These are phyloP conservation scores for Antedon bifida DNA, from an alignment of 35 echinoderm and acorn worm genomes.

Conservation along the genomic window DNA sequence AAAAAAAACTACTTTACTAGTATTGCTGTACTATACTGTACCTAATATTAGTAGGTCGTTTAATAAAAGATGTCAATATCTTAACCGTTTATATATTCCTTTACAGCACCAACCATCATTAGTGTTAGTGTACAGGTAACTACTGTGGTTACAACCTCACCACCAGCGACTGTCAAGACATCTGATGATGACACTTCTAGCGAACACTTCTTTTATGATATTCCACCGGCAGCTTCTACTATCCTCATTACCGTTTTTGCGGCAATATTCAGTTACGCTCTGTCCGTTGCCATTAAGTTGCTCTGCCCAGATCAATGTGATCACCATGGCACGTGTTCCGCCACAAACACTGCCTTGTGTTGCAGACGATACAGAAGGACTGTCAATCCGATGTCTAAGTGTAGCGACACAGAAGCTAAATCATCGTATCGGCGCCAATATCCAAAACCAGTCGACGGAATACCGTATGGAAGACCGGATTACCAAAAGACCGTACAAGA, in stretches of 20 bases:
- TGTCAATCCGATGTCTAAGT: neutral
- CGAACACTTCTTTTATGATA: neutral
- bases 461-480: neutral
- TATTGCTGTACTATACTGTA: too few relatives aligned
- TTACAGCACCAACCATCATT: neutral
- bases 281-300: neutral
- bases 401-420: neutral
- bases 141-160: too few relatives aligned
- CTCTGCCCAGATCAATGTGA: neutral
- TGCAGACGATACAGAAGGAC: neutral
- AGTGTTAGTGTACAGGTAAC: neutral
- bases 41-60: too few relatives aligned
- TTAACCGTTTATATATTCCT: neutral
- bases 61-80: too few relatives aligned
- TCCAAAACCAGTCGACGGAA: neutral
- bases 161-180: too few relatives aligned
- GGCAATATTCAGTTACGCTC: neutral
- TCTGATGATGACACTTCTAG: neutral
- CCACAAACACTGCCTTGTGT: neutral
- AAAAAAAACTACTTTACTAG: too few relatives aligned
- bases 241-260: neutral
- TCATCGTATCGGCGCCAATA: neutral
- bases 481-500: neutral
- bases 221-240: neutral
- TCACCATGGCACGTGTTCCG: neutral